Evolutionary conservation across 2,888 invertebrate genomes (phyloP).

Genomic region (Euspilapteryx auroguttella): DNA sequence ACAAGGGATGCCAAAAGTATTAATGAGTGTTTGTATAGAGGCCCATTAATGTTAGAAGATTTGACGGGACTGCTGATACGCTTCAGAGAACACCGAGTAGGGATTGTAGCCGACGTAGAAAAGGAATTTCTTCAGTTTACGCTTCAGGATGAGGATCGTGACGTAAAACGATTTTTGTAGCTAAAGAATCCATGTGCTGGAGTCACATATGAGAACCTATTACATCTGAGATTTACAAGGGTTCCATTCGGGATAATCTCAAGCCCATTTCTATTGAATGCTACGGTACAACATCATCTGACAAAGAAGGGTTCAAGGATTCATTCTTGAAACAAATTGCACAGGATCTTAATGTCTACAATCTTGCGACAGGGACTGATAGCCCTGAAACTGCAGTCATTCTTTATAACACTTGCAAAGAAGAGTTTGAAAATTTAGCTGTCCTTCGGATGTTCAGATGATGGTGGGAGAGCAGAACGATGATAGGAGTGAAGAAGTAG

Average conservation of each 20-base stretch:
- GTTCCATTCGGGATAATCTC: slow-evolving; percentile 10
- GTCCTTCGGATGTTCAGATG: too few species aligned
- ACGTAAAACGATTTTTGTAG: slow-evolving; percentile 12
- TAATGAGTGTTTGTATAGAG: slow-evolving; percentile 12
- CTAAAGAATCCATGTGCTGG: slow-evolving; percentile 3
- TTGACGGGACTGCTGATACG: slow-evolving; percentile 10
- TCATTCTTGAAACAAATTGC: not conserved
- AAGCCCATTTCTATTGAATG: slow-evolving; percentile 10
- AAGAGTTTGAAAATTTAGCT: too few species aligned
- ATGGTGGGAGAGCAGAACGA: too few species aligned
- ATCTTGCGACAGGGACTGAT: not conserved
- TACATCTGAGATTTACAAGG: slow-evolving; percentile 8
- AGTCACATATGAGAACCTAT: slow-evolving; percentile 3
- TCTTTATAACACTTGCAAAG: too few species aligned
- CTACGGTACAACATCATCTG: slow-evolving; percentile 8
- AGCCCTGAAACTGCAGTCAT: too few species aligned
- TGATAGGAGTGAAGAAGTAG: too few species aligned
- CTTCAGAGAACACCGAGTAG: slow-evolving; percentile 10
- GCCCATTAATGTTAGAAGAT: slow-evolving; percentile 12
- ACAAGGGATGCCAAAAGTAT: slow-evolving; percentile 8
- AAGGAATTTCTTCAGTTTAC: slow-evolving; percentile 12
- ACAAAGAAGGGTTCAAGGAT: too few species aligned
- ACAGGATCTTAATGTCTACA: not conserved
- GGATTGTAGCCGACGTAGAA: slow-evolving; percentile 12
- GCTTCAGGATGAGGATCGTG: slow-evolving; percentile 9